phyloP scores from a whole-genome alignment of 2,888 invertebrate genomes.

The Synergus laeviventris region DNA sequence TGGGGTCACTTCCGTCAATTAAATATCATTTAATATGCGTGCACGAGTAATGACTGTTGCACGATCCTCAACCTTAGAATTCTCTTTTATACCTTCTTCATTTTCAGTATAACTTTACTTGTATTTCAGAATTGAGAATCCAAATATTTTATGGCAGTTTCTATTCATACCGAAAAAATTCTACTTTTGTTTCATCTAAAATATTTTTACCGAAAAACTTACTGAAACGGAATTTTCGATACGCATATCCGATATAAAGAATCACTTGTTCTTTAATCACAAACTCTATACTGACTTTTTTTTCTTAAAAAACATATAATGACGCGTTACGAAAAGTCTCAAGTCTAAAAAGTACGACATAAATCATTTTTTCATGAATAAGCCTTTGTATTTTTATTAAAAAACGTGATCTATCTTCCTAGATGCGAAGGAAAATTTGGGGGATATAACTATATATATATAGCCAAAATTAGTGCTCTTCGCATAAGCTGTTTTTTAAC shows the following conservation, averaged over 20 bases:
- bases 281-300: neutral
- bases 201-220: too few species aligned
- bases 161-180: too few species aligned
- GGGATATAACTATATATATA: neutral
- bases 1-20: constrained; percentile 55
- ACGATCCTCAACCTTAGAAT: neutral
- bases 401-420: neutral
- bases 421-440: neutral
- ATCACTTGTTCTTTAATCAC: constrained; percentile 24
- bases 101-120: neutral
- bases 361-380: neutral
- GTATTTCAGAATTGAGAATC: neutral
- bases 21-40: constrained; percentile 32
- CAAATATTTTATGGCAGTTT: neutral
- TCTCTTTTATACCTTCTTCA: neutral
- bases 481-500: too few species aligned
- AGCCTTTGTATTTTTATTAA: neutral
- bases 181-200: too few species aligned
- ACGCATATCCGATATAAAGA: neutral
- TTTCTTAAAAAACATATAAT: neutral
- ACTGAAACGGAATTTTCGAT: too few species aligned
- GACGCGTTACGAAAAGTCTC: neutral
- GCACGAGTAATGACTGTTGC: neutral
- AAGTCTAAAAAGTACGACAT: neutral
- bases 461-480: too few species aligned